Percentiles rank a stretch among this genome's conserved stretches.
These are phyloP conservation scores for Meganola albula DNA, from an alignment of 2,888 invertebrate genomes.

Conservation along the genomic window DNA sequence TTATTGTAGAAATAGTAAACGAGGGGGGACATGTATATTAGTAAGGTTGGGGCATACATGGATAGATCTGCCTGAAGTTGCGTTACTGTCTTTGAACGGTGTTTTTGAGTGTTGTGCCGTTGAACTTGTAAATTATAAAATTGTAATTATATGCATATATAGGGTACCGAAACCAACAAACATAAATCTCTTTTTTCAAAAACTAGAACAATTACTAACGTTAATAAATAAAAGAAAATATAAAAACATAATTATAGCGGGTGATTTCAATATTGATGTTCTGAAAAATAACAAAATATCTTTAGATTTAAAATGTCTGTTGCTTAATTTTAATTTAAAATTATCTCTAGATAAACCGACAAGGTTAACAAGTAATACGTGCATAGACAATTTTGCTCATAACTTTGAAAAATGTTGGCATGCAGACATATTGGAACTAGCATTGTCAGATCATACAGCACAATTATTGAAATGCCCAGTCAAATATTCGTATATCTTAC, in stretches of 20 bases:
- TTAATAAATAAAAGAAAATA: background rate
- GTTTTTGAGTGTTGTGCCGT: conserved; percentile 6
- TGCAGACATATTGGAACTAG: too few species aligned
- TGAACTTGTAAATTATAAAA: conserved; percentile 1
- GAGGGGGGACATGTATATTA: conserved; percentile 6
- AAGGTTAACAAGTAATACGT: background rate
- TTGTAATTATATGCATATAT: conserved; percentile 2
- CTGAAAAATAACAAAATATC: background rate
- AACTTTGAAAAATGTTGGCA: too few species aligned
- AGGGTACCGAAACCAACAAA: background rate
- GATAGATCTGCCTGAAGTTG: background rate
- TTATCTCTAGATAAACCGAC: background rate
- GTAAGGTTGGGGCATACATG: background rate
- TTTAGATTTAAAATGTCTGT: conserved; percentile 1
- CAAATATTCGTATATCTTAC: too few species aligned
- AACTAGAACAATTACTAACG: background rate
- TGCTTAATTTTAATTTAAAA: conserved; percentile 4
- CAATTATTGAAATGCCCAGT: too few species aligned
- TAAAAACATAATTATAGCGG: background rate
- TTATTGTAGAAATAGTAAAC: conserved; percentile 1
- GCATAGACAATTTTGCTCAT: too few species aligned
- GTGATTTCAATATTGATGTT: background rate
- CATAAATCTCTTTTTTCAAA: background rate
- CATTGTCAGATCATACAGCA: too few species aligned
- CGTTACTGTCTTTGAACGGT: background rate